Evolutionary conservation across 2,797 vertebrate species (phyloP), one percentile per base, ranked within the genome.

Genomic region (Gila robusta): DNA sequence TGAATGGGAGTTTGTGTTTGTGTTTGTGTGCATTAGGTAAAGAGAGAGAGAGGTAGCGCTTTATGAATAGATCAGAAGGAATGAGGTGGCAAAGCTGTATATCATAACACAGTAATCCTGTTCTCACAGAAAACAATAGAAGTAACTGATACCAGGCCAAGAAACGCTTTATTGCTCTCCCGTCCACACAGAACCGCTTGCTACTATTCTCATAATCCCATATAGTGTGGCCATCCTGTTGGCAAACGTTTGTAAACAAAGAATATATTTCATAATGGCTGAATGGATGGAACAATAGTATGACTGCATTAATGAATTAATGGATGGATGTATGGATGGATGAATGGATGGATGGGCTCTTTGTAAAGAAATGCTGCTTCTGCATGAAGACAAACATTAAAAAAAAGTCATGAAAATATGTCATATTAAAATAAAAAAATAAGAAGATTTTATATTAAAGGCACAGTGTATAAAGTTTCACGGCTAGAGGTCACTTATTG

Each of bases 61-160:
- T 81, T 67, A 69, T 78, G 56, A 82, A 89, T 59, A 73, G 76
- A 59, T 64, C 66, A 12, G 26, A 89, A 69, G 21, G 76, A 81
- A 72, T 73, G 49, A 78, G 37, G 3, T 86, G 82, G 87, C 84
- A 88, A 72, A 84, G 39, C 49, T 87, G 77, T 85, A 79, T 49
- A 88, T 89, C 89, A 90, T 49, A 77, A 17, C 37, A 88, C 26
- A 88, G 88, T 84, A 85, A 89, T 82, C 74, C 79, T 64, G 74
- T 88, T 90, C 52, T 44, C 72, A 87, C 79, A 52, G 77, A 81
- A 86, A 79, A 82, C 73, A 79, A 82, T 39, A 35, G 82, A 82
- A 77, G 49, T 39, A 44, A 54, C 62, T 47, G 44, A 83, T 87
- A 47, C 59, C 74, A 82, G 66, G 59, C 73, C 49, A 74, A 41